These are phyloP conservation scores for Glyptemys insculpta DNA, from an alignment of 2,797 vertebrate species.

Conservation along the genomic window DNA sequence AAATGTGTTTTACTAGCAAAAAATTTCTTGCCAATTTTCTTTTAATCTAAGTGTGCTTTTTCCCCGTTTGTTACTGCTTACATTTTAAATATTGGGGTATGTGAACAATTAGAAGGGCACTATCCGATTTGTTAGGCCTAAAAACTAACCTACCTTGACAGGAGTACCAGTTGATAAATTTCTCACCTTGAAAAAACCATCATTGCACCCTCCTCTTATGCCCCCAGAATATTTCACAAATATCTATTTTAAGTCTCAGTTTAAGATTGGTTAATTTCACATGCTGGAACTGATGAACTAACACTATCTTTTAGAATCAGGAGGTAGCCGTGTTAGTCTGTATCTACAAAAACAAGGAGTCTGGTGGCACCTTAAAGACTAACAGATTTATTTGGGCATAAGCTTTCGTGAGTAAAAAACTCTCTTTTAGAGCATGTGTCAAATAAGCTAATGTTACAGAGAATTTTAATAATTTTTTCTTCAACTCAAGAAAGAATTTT, in stretches of 20 bases:
- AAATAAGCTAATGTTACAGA: neutral
- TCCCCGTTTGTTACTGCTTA: neutral
- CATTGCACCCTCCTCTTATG: neutral
- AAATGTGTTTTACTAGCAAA: constrained; percentile 46
- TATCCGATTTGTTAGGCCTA: constrained; percentile 39
- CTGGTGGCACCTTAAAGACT: no score
- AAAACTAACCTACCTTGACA: constrained; percentile 55
- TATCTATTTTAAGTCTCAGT: constrained; percentile 9
- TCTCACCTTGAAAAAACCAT: constrained; percentile 21
- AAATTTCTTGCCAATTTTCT: constrained; percentile 57
- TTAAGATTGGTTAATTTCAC: constrained; percentile 37
- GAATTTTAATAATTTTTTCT: neutral
- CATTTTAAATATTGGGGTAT: neutral
- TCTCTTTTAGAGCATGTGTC: neutral
- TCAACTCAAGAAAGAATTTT: neutral
- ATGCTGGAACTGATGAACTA: neutral
- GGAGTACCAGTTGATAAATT: constrained; percentile 49
- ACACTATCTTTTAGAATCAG: neutral
- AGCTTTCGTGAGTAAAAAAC: no score
- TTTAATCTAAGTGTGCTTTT: constrained; percentile 18
- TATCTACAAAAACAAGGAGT: no score
- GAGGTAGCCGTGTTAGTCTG: no score
- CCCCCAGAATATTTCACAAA: neutral
- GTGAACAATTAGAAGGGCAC: neutral
- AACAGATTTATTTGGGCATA: no score